A percentile compares a stretch with the other conserved stretches of the same genome.
These are phyloP conservation scores for Lutraria lutraria DNA, from an alignment of 2,888 invertebrate species.

Conservation along the genomic window DNA sequence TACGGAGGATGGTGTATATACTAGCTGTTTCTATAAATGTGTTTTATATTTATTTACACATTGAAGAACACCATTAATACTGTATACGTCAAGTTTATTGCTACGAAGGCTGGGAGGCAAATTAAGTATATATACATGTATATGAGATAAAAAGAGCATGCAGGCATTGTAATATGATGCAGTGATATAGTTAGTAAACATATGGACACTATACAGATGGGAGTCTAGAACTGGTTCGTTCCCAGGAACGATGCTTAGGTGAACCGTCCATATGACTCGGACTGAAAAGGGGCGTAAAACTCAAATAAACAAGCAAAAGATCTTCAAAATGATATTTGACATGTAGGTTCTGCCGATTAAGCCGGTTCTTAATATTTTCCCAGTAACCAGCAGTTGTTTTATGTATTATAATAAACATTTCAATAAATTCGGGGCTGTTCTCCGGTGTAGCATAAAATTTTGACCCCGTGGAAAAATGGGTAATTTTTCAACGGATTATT, in stretches of 20 bases:
- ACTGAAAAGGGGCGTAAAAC: too few relatives aligned
- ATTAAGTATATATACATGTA: slow-evolving; percentile 1
- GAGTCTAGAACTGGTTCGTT: slow-evolving; percentile 1
- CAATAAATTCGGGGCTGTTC: slow-evolving; percentile 1
- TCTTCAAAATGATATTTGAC: too few relatives aligned
- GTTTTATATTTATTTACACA: slow-evolving; percentile 1
- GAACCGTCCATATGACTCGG: too few relatives aligned
- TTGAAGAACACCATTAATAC: too few relatives aligned
- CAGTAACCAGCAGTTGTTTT: background rate
- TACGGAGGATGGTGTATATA: slow-evolving; percentile 1
- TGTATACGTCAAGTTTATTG: slow-evolving; percentile 1
- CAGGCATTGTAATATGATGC: too few relatives aligned
- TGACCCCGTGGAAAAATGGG: too few relatives aligned
- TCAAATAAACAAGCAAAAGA: too few relatives aligned
- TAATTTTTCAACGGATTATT: too few relatives aligned
- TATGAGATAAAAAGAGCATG: too few relatives aligned
- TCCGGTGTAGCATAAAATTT: slow-evolving; percentile 1
- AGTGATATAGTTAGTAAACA: slow-evolving; percentile 1
- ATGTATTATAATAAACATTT: slow-evolving; percentile 1
- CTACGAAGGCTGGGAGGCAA: slow-evolving; percentile 1
- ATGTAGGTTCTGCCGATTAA: too few relatives aligned
- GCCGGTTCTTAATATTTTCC: too few relatives aligned
- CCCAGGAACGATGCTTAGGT: too few relatives aligned
- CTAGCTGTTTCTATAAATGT: slow-evolving; percentile 1
- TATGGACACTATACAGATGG: slow-evolving; percentile 1